These are phyloP conservation scores for Manis javanica DNA, from an alignment of 2,797 vertebrate species.

Conservation along the genomic window DNA sequence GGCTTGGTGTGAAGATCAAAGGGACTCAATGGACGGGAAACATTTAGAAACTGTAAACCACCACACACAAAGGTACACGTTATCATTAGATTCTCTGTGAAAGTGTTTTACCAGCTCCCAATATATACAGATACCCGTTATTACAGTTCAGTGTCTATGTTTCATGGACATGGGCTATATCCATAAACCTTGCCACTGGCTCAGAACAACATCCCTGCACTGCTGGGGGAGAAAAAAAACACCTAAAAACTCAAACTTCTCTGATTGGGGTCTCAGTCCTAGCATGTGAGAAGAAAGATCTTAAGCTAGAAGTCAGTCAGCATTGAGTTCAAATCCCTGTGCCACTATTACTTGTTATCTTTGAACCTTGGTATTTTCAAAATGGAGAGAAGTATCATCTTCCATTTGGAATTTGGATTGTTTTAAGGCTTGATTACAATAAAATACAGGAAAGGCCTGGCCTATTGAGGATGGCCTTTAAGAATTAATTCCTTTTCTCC, in stretches of 20 bases:
- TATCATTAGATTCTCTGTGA: constrained; percentile 7
- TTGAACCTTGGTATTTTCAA: not conserved
- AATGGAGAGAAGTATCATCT: not conserved
- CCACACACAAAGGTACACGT: not conserved
- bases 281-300: not conserved
- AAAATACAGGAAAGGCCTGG: not conserved
- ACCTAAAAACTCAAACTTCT: not conserved
- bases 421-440: constrained; percentile 39
- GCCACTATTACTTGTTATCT: not conserved
- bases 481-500: not conserved
- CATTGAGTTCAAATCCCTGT: not conserved
- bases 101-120: constrained; percentile 12
- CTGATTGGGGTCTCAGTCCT: not conserved
- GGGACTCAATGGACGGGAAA: not conserved
- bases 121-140: not conserved
- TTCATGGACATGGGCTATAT: not conserved
- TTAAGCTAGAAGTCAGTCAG: not conserved
- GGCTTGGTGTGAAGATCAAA: constrained; percentile 14
- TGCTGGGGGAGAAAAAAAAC: not conserved
- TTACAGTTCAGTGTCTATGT: not conserved
- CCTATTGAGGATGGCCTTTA: not conserved
- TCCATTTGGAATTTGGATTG: not conserved
- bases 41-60: constrained; percentile 4
- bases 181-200: not conserved
- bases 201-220: not conserved